Evolutionary conservation across 2,797 vertebrate genomes (phyloP).

Genomic region (Bovichtus diacanthus): DNA sequence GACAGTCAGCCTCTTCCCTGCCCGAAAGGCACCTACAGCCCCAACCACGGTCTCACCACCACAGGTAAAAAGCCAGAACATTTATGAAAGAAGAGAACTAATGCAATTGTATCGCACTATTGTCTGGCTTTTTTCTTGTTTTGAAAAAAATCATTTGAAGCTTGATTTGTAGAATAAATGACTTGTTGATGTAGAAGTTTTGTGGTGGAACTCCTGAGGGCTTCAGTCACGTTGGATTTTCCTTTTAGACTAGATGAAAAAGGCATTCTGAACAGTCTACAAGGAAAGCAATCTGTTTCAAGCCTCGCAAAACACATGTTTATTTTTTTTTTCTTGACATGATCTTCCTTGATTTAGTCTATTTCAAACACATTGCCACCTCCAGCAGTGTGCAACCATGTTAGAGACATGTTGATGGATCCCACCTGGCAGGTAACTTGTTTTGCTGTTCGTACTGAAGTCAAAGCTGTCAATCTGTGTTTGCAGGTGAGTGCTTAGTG

Average conservation of each 20-base stretch:
- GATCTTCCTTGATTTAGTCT: background rate
- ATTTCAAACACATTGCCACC: background rate
- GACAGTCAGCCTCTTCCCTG: slow-evolving; percentile 86
- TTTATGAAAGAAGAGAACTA: background rate
- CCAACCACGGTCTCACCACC: slow-evolving; percentile 79
- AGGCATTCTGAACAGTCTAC: background rate
- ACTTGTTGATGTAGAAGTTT: background rate
- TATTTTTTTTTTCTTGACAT: background rate
- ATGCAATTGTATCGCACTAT: background rate
- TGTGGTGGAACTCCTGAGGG: background rate
- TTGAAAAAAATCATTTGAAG: background rate
- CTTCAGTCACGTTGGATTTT: background rate
- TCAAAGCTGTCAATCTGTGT: slow-evolving; percentile 52
- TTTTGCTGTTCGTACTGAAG: slow-evolving; percentile 38
- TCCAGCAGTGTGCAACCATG: background rate
- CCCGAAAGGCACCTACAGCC: slow-evolving; percentile 89
- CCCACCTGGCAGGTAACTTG: slow-evolving; percentile 27
- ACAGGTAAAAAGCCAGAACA: slow-evolving; percentile 64
- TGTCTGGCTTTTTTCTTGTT: background rate
- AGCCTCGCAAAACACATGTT: background rate
- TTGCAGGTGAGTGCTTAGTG: slow-evolving; percentile 82
- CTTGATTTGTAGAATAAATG: background rate
- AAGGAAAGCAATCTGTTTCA: background rate
- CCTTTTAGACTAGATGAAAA: background rate
- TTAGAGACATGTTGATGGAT: slow-evolving; percentile 26